Evolutionary conservation across 2,113 vertebrate species (phyloP), one percentile per base, ranked within the genome.

Genomic region (Etheostoma spectabile): DNA sequence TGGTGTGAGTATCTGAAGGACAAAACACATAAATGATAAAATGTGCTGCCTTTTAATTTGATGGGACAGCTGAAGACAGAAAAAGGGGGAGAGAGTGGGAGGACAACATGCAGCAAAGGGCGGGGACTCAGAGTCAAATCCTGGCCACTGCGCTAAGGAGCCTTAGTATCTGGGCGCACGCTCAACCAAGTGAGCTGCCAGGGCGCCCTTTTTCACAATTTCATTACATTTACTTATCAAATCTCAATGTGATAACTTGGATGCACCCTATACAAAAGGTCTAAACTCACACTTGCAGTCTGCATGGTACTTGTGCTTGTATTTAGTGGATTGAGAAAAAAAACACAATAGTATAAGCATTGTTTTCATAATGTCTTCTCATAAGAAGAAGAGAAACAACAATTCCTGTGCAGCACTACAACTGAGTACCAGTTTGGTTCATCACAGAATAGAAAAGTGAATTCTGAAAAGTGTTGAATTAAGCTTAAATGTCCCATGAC

Each of bases 1-100:
- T 96, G 64, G 94, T 96, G 49, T 96, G 96, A 27, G 95, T 96
- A 83, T 94, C 96, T 97, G 87, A 60, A 46, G 48, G 76, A 81
- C 7, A 87, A 89, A 70, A 52, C 18, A 56, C 30, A 53, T 30
- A 74, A 72, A 63, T 51, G 6, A 68, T n/a, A 33, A 33, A 53
- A 60, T 42, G 7, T 19, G 45, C 1, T 65, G 45, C 33, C 33
- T 35, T 35, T 35, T 35, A 6, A 35, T 35, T 35, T 6, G 33
- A 35, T 35, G 6, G 33, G 33, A 35, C 6, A 35, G 33, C 33
- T 35, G 33, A 35, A 35, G 33, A 35, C 6, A 35, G 33, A 6
- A 35, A 35, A 8, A 2, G 10, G 38, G 38, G 38, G 38, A 42
- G 38, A 42, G 10, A 42, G 38, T 42, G 38, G 38, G 38, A 10